Base-by-base conservation (phyloP, 1,140 invertebrate genomes). In the Cydia amplana region DNA sequence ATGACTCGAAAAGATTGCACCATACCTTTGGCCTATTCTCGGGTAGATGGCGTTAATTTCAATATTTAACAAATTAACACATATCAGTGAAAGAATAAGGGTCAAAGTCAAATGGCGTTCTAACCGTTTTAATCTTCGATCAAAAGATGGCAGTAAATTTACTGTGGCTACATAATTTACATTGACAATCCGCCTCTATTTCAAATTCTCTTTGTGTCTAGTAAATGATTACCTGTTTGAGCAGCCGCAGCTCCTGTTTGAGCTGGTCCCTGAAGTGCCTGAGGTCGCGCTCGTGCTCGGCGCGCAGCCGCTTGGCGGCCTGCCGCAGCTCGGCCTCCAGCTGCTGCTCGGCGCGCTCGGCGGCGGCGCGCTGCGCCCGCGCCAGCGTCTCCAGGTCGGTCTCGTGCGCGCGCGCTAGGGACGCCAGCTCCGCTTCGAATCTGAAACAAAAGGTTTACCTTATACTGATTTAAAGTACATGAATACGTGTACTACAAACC, bases 241-340 rank as follows among this genome's bases (percentile, higher is more conserved):
- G 93, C 74, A 99, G 93, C 77, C 98, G 95, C 79, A 98, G 93
- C 90, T 99, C 98, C 90, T 98, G 97, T 86, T 99, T 99, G 67
- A 99, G 94, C 46, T 96, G 95, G 83, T 99, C 98, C 6, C 97
- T 94, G 93, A 99, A 99, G 82, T 96, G 95, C 83, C 98, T 97
- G 74, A 99, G 92, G 83, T 99, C 98, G 28, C 97, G 95, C 84
- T 99, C 98, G 92, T 99, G 99, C 81, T 99, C 98, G 14, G 95
- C 93, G 23, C 98, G 95, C 51, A 98, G 96, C 77, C 96, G 95
- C 83, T 97, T 99, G 40, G 96, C 97, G 10, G 97, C 95, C 43
- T 95, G 93, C 73, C 97, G 94, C 65, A 99, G 93, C 82, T 99
- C 99, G 1, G 96, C 94, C 82, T 99, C 98, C 85, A 99, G 98